These are phyloP conservation scores for Drosophila paramelanica DNA, from an alignment of 2,888 invertebrate genomes.

Conservation along the genomic window DNA sequence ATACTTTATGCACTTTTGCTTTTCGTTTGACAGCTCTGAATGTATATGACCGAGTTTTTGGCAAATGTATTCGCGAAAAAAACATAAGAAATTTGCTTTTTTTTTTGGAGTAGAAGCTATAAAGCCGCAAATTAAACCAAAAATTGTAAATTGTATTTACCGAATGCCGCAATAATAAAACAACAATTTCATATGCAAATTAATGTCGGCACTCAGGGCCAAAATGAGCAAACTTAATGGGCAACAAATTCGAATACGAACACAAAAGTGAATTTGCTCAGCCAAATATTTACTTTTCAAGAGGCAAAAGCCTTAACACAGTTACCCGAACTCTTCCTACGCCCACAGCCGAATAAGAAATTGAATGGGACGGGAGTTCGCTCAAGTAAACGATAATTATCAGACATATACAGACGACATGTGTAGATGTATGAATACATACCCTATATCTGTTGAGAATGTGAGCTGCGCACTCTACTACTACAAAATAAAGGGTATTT, in stretches of 20 bases:
- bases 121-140: slow-evolving; percentile 65
- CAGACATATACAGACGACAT: slow-evolving; percentile 45
- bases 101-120: slow-evolving; percentile 38
- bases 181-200: slow-evolving; percentile 76
- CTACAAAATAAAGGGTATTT: slow-evolving; percentile 7
- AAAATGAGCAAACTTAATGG: slow-evolving; percentile 74
- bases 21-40: slow-evolving; percentile 72
- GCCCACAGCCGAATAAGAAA: slow-evolving; percentile 13
- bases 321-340: slow-evolving; percentile 19
- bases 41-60: slow-evolving; percentile 72
- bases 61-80: neutral
- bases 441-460: slow-evolving; percentile 14
- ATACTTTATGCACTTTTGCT: slow-evolving; percentile 78
- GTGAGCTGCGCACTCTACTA: neutral
- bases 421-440: slow-evolving; percentile 48
- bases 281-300: slow-evolving; percentile 67
- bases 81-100: slow-evolving; percentile 8
- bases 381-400: slow-evolving; percentile 72
- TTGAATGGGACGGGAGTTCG: slow-evolving; percentile 23
- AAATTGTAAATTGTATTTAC: slow-evolving; percentile 75
- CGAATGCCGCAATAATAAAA: slow-evolving; percentile 51
- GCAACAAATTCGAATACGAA: slow-evolving; percentile 67
- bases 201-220: slow-evolving; percentile 51
- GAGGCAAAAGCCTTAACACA: slow-evolving; percentile 51
- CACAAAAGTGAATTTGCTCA: slow-evolving; percentile 54